These are phyloP conservation scores for Bombus pascuorum DNA, from an alignment of 1,140 invertebrate species.

Conservation along the genomic window DNA sequence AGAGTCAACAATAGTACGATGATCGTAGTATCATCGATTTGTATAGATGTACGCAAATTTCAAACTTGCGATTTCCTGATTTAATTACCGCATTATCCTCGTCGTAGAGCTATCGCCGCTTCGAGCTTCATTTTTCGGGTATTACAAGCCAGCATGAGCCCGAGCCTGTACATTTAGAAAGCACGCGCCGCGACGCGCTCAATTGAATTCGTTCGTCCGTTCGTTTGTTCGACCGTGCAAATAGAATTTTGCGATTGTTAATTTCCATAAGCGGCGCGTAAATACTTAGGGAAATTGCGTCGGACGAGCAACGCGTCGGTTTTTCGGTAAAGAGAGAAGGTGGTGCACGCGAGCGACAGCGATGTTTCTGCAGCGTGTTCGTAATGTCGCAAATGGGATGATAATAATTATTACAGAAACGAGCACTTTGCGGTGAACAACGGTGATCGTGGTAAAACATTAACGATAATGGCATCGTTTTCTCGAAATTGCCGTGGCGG, in stretches of 20 bases:
- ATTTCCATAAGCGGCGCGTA: slow-evolving; percentile 33
- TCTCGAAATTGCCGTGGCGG: slow-evolving; percentile 52
- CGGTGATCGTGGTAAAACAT: slow-evolving; percentile 61
- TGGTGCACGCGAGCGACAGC: not conserved
- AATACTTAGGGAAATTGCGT: slow-evolving; percentile 16
- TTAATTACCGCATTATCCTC: not conserved
- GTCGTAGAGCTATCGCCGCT: not conserved
- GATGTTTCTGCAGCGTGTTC: not conserved
- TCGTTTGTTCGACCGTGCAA: not conserved
- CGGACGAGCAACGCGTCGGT: not conserved
- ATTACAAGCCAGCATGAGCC: no score
- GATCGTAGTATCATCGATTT: not conserved
- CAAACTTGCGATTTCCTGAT: not conserved
- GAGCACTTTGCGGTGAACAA: slow-evolving; percentile 57
- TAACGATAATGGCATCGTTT: slow-evolving; percentile 67
- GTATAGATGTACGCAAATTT: not conserved
- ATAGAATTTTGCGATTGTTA: slow-evolving; percentile 17
- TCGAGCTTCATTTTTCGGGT: not conserved
- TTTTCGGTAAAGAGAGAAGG: not conserved
- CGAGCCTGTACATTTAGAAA: not conserved
- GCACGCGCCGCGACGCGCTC: not conserved
- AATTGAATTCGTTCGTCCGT: not conserved
- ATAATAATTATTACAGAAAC: slow-evolving; percentile 67
- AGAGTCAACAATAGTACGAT: not conserved
- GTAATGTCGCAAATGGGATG: slow-evolving; percentile 59